Evolutionary conservation across 1,140 invertebrate species (phyloP).

Genomic region (Aphelenchoides avenae): DNA sequence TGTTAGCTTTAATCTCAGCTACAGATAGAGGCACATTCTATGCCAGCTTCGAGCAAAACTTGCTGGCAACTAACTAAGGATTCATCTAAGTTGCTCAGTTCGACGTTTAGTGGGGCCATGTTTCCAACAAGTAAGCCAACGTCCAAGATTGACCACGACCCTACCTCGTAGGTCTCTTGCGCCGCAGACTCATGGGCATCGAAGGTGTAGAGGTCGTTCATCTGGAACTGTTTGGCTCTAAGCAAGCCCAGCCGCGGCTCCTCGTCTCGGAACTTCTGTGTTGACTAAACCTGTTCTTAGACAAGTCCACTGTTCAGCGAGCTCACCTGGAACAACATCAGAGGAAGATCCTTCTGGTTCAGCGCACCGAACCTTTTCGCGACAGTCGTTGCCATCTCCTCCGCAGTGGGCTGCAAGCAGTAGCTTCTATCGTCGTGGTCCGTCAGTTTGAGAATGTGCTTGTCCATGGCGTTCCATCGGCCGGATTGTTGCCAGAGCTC

Average conservation of each 20-base stretch:
- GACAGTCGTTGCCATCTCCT: conserved; percentile 33
- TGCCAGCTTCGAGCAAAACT: too few relatives aligned
- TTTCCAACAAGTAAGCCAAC: neutral
- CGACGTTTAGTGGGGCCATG: too few relatives aligned
- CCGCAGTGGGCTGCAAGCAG: conserved; percentile 41
- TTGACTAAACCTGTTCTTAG: conserved; percentile 63
- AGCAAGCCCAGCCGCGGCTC: conserved; percentile 76
- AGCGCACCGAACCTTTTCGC: conserved; percentile 2
- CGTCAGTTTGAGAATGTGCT: conserved; percentile 25
- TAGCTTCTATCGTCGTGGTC: conserved; percentile 29
- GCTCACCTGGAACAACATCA: conserved; percentile 38
- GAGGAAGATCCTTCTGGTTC: conserved; percentile 19
- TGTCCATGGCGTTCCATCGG: conserved; percentile 34
- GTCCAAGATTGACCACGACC: conserved; percentile 27
- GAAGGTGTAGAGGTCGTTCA: conserved; percentile 91
- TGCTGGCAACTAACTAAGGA: too few relatives aligned
- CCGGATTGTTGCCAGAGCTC: conserved; percentile 27
- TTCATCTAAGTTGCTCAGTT: too few relatives aligned
- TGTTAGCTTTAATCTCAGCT: too few relatives aligned
- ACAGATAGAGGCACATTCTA: too few relatives aligned
- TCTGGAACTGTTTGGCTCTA: conserved; percentile 77
- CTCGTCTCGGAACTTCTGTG: conserved; percentile 82
- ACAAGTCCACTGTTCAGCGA: neutral
- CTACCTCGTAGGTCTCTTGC: conserved; percentile 68
- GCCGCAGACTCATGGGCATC: conserved; percentile 66